Evolutionary conservation across 2,888 invertebrate species (phyloP), one percentile per base, ranked within the genome.

Genomic region (Dyspetes luteomarginatus): DNA sequence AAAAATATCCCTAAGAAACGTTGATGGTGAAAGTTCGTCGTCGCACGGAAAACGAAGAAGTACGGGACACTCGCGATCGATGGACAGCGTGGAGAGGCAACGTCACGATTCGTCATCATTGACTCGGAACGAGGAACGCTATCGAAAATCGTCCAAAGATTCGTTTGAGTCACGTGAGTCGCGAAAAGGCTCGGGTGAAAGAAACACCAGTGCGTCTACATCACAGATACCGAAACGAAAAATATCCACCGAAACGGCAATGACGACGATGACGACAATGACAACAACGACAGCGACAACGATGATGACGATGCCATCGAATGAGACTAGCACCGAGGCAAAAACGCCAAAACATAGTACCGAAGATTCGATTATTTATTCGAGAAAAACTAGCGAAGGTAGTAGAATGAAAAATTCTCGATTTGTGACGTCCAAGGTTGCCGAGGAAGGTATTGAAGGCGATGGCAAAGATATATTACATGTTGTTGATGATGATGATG

Each of bases 361-460:
- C 28, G n/a, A 50, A 12, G 17, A 52, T 15, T 30, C 24, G 45
- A 36, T 12, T 2, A 7, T 15, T 12, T 30, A 69, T 0, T 2
- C 12, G 79, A 81, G 48, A 30, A 71, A 26, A 73, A 36, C 24
- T 78, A 84, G 17, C 56, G 68, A 58, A 79, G 55, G 78, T 4
- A 84, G 83, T 41, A 78, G 85, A 67, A 81, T 87, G 30, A 90
- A 90, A 82, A 91, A 86, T 84, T 88, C 89, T 43, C 87, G 91
- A 78, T 92, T 92, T 64, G 88, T 90, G 12, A 92, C 91, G n/a
- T 91, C 91, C 0, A 91, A 84, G 19, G 87, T 91, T 9, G 85
- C 85, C 0, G 87, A 87, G 55, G 90, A 90, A 22, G 64, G 74
- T 83, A 26, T 88, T 88, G 68, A 83, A 43, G 52, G 30, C 87